phyloP scores from a whole-genome alignment of 2,113 vertebrate species.

The Nansenia antarctica region DNA sequence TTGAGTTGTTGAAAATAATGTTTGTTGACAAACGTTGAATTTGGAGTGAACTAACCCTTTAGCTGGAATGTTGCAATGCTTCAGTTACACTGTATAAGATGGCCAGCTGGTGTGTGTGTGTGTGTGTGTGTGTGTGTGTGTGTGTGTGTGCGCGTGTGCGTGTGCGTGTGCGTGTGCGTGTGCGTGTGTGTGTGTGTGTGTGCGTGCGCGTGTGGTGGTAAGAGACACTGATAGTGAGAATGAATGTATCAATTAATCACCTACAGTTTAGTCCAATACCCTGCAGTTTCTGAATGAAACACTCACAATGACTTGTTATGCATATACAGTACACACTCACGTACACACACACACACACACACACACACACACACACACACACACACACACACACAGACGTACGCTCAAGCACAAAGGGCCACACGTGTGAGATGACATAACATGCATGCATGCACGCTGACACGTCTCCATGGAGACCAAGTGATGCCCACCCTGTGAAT shows the following conservation, averaged over 20 bases:
- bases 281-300: slow-evolving; percentile 26
- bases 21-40: no score
- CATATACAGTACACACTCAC: slow-evolving; percentile 14
- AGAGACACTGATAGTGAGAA: slow-evolving; percentile 1
- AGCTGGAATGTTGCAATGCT: neutral
- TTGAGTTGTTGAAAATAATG: neutral
- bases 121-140: no score
- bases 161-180: no score
- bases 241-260: neutral
- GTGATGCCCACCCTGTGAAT: slow-evolving; percentile 66
- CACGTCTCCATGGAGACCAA: slow-evolving; percentile 57
- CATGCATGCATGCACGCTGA: slow-evolving; percentile 73
- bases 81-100: neutral
- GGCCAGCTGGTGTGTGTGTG: neutral
- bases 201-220: neutral
- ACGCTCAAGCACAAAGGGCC: slow-evolving; percentile 75
- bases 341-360: neutral
- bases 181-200: no score
- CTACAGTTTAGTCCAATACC: neutral
- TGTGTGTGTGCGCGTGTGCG: no score
- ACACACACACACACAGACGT: slow-evolving; percentile 40
- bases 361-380: slow-evolving; percentile 36
- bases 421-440: slow-evolving; percentile 58
- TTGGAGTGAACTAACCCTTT: slow-evolving; percentile 7
- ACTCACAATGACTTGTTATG: slow-evolving; percentile 12